phyloP scores from a whole-genome alignment of 2,888 invertebrate genomes.

The Trachelus iudaicus region DNA sequence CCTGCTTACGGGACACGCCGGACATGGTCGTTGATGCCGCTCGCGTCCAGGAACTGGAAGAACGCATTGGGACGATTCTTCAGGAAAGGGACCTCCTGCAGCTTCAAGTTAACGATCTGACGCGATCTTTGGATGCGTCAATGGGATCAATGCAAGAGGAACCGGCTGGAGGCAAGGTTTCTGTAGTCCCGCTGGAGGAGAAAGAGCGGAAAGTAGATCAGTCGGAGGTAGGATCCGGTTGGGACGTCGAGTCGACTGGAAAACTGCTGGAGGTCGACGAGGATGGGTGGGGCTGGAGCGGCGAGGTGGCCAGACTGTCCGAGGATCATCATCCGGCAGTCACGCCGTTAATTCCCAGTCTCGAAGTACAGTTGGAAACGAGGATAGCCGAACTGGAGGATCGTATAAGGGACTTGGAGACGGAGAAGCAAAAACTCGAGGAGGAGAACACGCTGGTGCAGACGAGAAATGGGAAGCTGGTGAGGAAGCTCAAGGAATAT shows the following conservation, averaged over 20 bases:
- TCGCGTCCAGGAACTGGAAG: constrained; percentile 37
- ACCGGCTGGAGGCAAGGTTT: too few relatives aligned
- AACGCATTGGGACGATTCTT: constrained; percentile 26
- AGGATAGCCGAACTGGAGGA: constrained; percentile 71
- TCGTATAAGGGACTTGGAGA: constrained; percentile 71
- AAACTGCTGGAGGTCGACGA: constrained; percentile 66
- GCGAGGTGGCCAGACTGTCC: constrained; percentile 68
- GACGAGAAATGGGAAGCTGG: constrained; percentile 79
- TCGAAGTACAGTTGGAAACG: constrained; percentile 52
- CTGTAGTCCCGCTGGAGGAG: background rate
- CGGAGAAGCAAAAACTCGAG: constrained; percentile 70
- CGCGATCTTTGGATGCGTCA: constrained; percentile 36
- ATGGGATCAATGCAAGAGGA: constrained; percentile 19
- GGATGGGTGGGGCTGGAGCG: constrained; percentile 74
- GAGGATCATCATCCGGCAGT: constrained; percentile 61
- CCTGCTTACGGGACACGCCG: too few relatives aligned
- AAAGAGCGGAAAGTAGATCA: constrained; percentile 9
- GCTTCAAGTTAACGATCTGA: constrained; percentile 45
- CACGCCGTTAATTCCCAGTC: constrained; percentile 35
- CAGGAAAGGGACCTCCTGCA: constrained; percentile 47
- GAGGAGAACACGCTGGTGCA: constrained; percentile 75
- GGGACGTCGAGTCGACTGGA: constrained; percentile 52
- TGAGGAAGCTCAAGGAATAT: constrained; percentile 87
- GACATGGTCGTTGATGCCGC: background rate
- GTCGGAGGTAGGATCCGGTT: constrained; percentile 68